A percentile compares a stretch with the other conserved stretches of the same genome.
phyloP scores from a whole-genome alignment of 2,797 vertebrate genomes.

The Dendrocincla fuliginosa region DNA sequence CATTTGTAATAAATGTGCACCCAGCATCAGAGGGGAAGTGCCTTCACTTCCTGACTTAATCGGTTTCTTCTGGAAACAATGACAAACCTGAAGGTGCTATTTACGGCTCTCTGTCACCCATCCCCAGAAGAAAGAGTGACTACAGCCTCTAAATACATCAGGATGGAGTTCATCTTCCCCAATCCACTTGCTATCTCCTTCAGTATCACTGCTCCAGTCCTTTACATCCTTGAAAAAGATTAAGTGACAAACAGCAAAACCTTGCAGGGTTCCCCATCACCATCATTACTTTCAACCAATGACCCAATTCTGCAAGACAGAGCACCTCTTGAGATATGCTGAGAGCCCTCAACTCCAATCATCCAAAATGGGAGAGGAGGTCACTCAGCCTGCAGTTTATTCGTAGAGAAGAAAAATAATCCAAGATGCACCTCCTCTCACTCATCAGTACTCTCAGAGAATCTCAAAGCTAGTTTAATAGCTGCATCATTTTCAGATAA shows the following conservation, averaged over 20 bases:
- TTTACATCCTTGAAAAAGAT: neutral
- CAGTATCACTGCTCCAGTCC: neutral
- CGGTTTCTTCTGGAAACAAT: constrained; percentile 32
- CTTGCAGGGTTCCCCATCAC: neutral
- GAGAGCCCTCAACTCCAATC: constrained; percentile 30
- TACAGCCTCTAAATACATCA: neutral
- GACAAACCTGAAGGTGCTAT: constrained; percentile 25
- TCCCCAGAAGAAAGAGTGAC: neutral
- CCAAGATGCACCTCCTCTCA: constrained; percentile 1
- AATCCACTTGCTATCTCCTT: neutral
- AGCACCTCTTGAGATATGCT: neutral
- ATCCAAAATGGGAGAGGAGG: constrained; percentile 21
- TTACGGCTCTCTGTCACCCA: constrained; percentile 7
- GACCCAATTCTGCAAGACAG: constrained; percentile 16
- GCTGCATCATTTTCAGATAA: constrained; percentile 24
- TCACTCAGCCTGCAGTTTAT: neutral
- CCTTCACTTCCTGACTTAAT: constrained; percentile 15
- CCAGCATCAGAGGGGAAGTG: neutral
- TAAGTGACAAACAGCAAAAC: constrained; percentile 20
- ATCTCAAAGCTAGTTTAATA: constrained; percentile 43
- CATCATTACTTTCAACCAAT: neutral
- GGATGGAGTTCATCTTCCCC: neutral
- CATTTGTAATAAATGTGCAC: neutral
- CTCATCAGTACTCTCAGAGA: constrained; percentile 24
- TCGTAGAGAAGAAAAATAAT: neutral